These are phyloP conservation scores for Scomber scombrus DNA, from an alignment of 2,113 vertebrate species.

Conservation along the genomic window DNA sequence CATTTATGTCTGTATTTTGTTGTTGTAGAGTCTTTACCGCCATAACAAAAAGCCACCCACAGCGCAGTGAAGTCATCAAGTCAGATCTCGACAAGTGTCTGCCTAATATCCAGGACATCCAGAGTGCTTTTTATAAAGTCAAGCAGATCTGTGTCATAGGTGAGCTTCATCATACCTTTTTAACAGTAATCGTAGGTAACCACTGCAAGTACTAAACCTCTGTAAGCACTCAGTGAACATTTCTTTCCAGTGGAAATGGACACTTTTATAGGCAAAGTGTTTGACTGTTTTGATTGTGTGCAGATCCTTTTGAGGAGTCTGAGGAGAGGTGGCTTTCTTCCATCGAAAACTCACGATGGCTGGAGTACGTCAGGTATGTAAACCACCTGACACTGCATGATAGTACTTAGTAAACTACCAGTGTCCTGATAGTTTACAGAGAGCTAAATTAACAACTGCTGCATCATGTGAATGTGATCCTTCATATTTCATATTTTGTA, in stretches of 20 bases:
- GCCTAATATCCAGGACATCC: slow-evolving; percentile 93
- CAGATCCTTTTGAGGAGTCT: slow-evolving; percentile 93
- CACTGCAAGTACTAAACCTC: neutral
- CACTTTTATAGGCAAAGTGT: slow-evolving; percentile 4
- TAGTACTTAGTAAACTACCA: neutral
- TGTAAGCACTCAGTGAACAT: neutral
- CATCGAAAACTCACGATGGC: slow-evolving; percentile 93
- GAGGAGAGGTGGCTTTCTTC: slow-evolving; percentile 96
- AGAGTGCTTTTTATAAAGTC: slow-evolving; percentile 90
- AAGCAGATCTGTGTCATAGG: slow-evolving; percentile 95
- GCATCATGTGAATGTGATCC: no score
- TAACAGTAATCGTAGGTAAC: no score
- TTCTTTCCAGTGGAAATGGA: neutral
- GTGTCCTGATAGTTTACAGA: slow-evolving; percentile 1
- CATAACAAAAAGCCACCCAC: slow-evolving; percentile 94
- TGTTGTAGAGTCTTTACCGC: slow-evolving; percentile 90
- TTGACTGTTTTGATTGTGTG: slow-evolving; percentile 43
- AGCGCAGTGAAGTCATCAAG: slow-evolving; percentile 89
- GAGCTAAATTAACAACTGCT: neutral
- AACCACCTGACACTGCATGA: slow-evolving; percentile 9
- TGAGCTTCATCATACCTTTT: slow-evolving; percentile 67
- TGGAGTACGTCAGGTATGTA: slow-evolving; percentile 93
- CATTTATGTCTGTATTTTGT: slow-evolving; percentile 2
- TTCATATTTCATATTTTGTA: no score
- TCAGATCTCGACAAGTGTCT: slow-evolving; percentile 92